phyloP scores from a whole-genome alignment of 2,888 invertebrate species.

The Standfussiana lucernea region DNA sequence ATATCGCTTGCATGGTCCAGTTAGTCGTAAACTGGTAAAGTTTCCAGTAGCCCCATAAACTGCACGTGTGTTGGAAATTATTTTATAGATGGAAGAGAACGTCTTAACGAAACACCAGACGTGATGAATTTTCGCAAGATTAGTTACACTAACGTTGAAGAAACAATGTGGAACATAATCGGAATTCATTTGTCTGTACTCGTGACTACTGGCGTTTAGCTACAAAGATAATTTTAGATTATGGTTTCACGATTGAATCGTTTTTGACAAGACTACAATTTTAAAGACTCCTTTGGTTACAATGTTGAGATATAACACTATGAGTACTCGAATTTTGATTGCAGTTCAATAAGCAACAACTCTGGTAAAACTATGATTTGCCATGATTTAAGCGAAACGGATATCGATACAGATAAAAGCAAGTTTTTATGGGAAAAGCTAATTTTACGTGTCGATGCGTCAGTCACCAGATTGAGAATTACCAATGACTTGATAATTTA shows the following conservation, averaged over 20 bases:
- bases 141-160: slow-evolving; percentile 23
- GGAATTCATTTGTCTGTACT: slow-evolving; percentile 35
- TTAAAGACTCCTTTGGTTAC: slow-evolving; percentile 1
- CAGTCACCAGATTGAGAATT: slow-evolving; percentile 67
- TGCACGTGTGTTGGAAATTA: slow-evolving; percentile 49
- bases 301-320: background rate
- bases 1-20: slow-evolving; percentile 62
- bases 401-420: background rate
- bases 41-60: slow-evolving; percentile 33
- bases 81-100: slow-evolving; percentile 14
- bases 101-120: slow-evolving; percentile 17
- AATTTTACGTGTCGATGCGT: slow-evolving; percentile 61
- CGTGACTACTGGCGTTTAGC: slow-evolving; percentile 30
- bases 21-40: slow-evolving; percentile 50
- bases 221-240: slow-evolving; percentile 47
- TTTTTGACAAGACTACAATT: background rate
- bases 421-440: slow-evolving; percentile 35
- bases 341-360: background rate
- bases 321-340: background rate
- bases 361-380: background rate
- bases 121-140: slow-evolving; percentile 40
- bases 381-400: background rate
- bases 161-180: slow-evolving; percentile 37
- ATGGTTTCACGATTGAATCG: slow-evolving; percentile 24
- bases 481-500: slow-evolving; percentile 67